A percentile compares a stretch with the other conserved stretches of the same genome.
phyloP scores from a whole-genome alignment of 2,113 vertebrate genomes.

The Butorides virescens region DNA sequence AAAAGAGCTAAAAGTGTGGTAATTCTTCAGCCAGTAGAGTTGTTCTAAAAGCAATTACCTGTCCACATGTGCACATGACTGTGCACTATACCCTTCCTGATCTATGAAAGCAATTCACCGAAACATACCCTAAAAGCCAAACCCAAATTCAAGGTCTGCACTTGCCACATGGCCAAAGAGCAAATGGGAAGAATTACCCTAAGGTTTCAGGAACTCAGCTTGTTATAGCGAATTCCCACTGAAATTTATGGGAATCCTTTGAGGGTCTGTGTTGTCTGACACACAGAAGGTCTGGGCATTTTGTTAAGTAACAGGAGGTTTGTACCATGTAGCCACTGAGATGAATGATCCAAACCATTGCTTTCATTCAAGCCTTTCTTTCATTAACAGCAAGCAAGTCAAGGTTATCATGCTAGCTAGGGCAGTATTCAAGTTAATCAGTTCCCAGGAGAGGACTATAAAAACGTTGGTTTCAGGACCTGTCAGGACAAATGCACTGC shows the following conservation, averaged over 20 bases:
- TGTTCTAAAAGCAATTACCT: neutral
- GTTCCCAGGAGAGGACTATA: neutral
- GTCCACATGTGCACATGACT: neutral
- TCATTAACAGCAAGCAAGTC: neutral
- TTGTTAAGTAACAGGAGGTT: neutral
- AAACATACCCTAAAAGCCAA: neutral
- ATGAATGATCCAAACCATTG: neutral
- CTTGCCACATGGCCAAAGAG: neutral
- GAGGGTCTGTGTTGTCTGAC: neutral
- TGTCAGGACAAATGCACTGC: slow-evolving; percentile 16
- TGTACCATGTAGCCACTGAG: neutral
- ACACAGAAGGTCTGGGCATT: neutral
- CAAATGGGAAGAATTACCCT: neutral
- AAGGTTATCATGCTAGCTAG: neutral
- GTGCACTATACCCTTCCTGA: neutral
- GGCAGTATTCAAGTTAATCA: neutral
- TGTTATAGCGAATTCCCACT: neutral
- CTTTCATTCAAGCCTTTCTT: neutral
- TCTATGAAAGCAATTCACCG: neutral
- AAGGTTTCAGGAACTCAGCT: neutral
- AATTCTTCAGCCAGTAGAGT: neutral
- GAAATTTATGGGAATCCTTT: neutral
- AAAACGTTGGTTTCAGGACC: neutral
- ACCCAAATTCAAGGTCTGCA: neutral
- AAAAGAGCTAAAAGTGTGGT: neutral